A percentile compares a stretch with the other conserved stretches of the same genome.
Evolutionary conservation across 2,113 vertebrate genomes (phyloP).

Genomic region (Phrynosoma platyrhinos): DNA sequence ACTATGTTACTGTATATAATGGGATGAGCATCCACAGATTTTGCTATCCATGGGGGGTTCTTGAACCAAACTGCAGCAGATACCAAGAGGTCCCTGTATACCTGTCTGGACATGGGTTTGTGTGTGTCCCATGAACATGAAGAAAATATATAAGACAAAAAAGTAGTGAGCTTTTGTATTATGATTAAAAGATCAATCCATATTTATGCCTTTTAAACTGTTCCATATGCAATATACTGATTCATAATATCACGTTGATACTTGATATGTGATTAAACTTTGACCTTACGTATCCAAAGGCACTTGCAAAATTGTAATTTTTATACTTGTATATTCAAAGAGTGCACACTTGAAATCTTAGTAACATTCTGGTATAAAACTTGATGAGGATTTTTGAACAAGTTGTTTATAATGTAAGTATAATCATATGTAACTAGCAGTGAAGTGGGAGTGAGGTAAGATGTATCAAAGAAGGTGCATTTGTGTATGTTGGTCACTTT

Average conservation of each 20-base stretch:
- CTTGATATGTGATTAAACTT: constrained; percentile 56
- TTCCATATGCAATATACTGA: constrained; percentile 23
- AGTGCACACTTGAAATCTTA: constrained; percentile 37
- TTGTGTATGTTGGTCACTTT: not conserved
- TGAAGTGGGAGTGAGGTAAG: not conserved
- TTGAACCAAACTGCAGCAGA: too few species aligned
- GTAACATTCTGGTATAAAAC: constrained; percentile 32
- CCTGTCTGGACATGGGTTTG: not conserved
- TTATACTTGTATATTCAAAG: constrained; percentile 30
- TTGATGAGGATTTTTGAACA: constrained; percentile 30
- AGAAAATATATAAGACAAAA: not conserved
- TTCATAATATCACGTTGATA: constrained; percentile 52
- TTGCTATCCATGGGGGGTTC: too few species aligned
- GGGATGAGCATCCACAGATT: too few species aligned
- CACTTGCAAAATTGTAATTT: constrained; percentile 46
- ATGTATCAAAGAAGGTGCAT: not conserved
- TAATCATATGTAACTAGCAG: constrained; percentile 28
- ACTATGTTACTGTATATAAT: too few species aligned
- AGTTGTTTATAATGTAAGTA: constrained; percentile 27
- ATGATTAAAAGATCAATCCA: constrained; percentile 15
- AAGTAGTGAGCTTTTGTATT: constrained; percentile 1
- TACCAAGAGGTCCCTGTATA: too few species aligned
- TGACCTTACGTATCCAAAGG: constrained; percentile 51
- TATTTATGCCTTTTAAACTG: constrained; percentile 30
- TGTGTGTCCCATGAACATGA: not conserved